These are phyloP conservation scores for Zeus faber DNA, from an alignment of 2,113 vertebrate genomes.

Conservation along the genomic window DNA sequence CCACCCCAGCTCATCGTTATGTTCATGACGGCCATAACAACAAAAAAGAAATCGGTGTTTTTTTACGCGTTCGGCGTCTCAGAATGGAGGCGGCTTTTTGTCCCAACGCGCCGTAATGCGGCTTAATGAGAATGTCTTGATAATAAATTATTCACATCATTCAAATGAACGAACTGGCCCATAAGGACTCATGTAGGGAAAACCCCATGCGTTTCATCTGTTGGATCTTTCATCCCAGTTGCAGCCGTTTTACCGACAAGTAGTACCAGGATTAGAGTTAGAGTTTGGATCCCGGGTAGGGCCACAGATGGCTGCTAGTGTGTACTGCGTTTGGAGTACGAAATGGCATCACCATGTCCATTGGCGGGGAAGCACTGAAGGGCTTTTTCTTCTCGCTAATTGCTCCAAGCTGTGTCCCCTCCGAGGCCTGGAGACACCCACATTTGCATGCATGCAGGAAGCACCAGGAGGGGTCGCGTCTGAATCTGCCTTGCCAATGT, in stretches of 20 bases:
- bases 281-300: conserved; percentile 42
- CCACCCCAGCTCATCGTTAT: background rate
- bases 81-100: too few relatives aligned
- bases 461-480: conserved; percentile 7
- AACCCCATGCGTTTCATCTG: background rate
- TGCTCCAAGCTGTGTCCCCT: conserved; percentile 72
- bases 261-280: conserved; percentile 34
- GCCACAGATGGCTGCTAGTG: conserved; percentile 63
- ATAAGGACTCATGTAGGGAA: background rate
- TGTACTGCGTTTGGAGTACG: conserved; percentile 53
- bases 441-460: conserved; percentile 24
- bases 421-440: conserved; percentile 40
- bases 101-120: too few relatives aligned
- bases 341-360: conserved; percentile 60
- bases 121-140: conserved; percentile 10
- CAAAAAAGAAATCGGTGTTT: too few relatives aligned
- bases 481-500: conserved; percentile 10
- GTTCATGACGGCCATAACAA: too few relatives aligned
- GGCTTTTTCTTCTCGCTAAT: conserved; percentile 67
- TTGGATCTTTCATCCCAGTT: conserved; percentile 34
- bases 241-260: conserved; percentile 38
- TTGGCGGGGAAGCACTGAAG: conserved; percentile 50
- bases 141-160: conserved; percentile 10
- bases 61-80: too few relatives aligned
- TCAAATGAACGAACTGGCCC: conserved; percentile 3